Percentiles rank a stretch among this genome's conserved stretches.
phyloP scores from a whole-genome alignment of 1,140 invertebrate species.

The Phymorhynchus buccinoides region DNA sequence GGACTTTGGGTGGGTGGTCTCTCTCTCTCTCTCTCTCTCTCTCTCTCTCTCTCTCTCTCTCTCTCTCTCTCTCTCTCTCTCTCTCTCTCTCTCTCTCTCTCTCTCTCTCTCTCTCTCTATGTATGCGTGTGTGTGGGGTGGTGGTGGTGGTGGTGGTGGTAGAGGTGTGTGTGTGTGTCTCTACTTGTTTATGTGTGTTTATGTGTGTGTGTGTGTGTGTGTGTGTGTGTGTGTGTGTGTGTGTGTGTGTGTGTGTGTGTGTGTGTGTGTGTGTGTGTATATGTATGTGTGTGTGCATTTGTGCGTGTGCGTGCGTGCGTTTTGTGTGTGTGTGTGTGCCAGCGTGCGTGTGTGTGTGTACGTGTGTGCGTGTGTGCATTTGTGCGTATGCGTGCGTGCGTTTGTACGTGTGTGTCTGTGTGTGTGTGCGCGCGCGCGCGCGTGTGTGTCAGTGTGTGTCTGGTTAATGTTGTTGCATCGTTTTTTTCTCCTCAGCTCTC shows the following conservation, averaged over 20 bases:
- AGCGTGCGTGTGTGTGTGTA: not conserved
- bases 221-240: not conserved
- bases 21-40: not conserved
- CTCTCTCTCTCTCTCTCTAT: no score
- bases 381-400: not conserved
- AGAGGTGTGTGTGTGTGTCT: not conserved
- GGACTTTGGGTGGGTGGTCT: not conserved
- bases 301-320: not conserved
- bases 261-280: not conserved
- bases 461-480: not conserved
- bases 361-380: not conserved
- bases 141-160: no score
- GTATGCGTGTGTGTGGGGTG: no score
- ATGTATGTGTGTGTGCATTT: not conserved
- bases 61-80: no score
- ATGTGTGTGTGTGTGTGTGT: not conserved
- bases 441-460: not conserved
- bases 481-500: conserved; percentile 7
- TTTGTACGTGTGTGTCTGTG: no score
- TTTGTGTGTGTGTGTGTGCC: no score
- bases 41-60: no score
- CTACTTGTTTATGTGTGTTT: not conserved
- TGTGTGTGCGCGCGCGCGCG: not conserved
- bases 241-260: not conserved
- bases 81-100: not conserved